phyloP scores from a whole-genome alignment of 2,888 invertebrate genomes.

The Bugulina stolonifera region DNA sequence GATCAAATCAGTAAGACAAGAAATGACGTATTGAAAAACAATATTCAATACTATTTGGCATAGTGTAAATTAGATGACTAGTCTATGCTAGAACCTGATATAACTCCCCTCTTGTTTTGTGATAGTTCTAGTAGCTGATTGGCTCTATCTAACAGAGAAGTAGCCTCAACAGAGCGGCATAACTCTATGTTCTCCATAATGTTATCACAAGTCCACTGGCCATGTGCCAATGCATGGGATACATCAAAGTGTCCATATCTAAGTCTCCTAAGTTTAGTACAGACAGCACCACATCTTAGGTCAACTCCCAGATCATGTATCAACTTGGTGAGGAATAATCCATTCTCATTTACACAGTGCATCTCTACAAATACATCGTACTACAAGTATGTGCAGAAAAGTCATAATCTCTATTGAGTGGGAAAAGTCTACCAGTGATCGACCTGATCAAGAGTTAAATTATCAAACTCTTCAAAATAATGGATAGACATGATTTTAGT shows the following conservation, averaged over 20 bases:
- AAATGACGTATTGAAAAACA: no score
- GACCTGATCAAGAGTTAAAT: no score
- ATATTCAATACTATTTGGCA: no score
- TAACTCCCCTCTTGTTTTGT: background rate
- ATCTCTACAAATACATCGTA: constrained; percentile 73
- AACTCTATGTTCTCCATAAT: constrained; percentile 38
- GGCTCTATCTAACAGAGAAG: background rate
- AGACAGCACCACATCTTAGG: constrained; percentile 73
- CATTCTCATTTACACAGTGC: constrained; percentile 78
- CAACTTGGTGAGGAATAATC: constrained; percentile 64
- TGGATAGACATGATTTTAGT: no score
- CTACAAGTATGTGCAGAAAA: no score
- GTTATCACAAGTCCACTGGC: constrained; percentile 60
- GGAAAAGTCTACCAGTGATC: no score
- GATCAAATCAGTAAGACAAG: no score
- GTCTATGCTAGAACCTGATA: no score
- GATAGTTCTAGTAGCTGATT: background rate
- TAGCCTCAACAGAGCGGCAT: constrained; percentile 33
- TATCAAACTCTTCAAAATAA: no score
- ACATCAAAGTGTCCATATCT: constrained; percentile 75
- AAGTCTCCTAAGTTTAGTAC: constrained; percentile 72
- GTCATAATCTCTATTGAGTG: no score
- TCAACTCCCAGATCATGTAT: constrained; percentile 76
- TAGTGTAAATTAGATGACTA: no score
- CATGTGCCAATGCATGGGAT: constrained; percentile 69